Percentiles rank a stretch among this genome's conserved stretches.
Conservation (phyloP, 2,888 invertebrate species). For the Drosophila pseudotakahashii region DNA sequence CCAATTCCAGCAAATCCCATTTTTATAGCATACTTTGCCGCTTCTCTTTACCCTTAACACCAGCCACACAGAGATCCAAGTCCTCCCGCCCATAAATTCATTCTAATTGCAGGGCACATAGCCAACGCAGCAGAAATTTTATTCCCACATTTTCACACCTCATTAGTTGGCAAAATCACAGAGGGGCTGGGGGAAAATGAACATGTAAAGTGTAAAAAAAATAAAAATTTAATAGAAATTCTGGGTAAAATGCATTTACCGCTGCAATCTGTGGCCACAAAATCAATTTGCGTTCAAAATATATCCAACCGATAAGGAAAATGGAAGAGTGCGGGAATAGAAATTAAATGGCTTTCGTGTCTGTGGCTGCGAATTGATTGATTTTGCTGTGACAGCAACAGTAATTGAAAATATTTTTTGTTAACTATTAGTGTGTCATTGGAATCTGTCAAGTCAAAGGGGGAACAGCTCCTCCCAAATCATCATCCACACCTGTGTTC, state of each 20-base stretch:
- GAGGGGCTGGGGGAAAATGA: not conserved
- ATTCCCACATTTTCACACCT: constrained; percentile 55
- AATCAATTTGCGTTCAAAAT: constrained; percentile 72
- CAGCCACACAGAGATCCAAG: not conserved
- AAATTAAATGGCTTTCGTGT: constrained; percentile 72
- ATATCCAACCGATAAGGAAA: constrained; percentile 46
- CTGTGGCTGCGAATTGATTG: constrained; percentile 71
- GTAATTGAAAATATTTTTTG: constrained; percentile 74
- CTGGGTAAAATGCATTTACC: constrained; percentile 66
- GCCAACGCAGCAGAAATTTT: constrained; percentile 62
- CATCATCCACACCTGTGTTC: constrained; percentile 55
- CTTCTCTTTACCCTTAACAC: not conserved
- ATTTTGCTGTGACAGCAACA: constrained; percentile 79
- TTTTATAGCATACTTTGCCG: constrained; percentile 36
- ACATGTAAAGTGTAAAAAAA: constrained; percentile 33
- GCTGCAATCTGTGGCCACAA: constrained; percentile 78
- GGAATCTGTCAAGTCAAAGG: constrained; percentile 10
- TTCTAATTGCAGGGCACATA: constrained; percentile 64
- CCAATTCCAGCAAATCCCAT: constrained; percentile 56
- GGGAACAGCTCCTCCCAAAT: constrained; percentile 13
- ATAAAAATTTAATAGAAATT: constrained; percentile 31
- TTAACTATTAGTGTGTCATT: constrained; percentile 70
- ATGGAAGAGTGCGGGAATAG: constrained; percentile 17
- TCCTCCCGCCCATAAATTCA: constrained; percentile 31
- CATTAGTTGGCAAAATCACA: constrained; percentile 60